Conservation (phyloP, 2,113 vertebrate species). For the Mustela lutreola region DNA sequence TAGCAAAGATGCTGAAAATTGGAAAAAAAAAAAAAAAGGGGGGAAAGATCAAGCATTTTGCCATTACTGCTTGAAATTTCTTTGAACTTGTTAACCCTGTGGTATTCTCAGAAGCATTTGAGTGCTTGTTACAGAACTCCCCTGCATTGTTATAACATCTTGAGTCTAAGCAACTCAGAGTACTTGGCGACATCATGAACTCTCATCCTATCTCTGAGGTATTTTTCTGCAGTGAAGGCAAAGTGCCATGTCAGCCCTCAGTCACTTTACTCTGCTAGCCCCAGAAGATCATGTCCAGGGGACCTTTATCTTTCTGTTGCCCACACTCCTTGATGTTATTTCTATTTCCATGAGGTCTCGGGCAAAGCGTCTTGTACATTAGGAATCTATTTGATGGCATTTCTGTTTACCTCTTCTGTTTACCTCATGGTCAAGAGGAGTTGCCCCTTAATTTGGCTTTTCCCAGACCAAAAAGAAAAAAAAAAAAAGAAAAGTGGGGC, state of each 20-base stretch:
- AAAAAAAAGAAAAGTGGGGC: not conserved
- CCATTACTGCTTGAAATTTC: slow-evolving; percentile 77
- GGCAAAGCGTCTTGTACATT: not conserved
- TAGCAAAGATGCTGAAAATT: slow-evolving; percentile 69
- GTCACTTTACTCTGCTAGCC: not conserved
- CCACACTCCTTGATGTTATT: not conserved
- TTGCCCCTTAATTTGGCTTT: slow-evolving; percentile 22
- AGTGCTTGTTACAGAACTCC: slow-evolving; percentile 60
- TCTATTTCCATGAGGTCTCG: slow-evolving; percentile 33
- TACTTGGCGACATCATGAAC: not conserved
- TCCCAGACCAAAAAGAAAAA: not conserved
- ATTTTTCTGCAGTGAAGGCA: slow-evolving; percentile 32
- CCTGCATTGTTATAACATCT: slow-evolving; percentile 56
- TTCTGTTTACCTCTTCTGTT: not conserved
- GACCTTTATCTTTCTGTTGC: not conserved
- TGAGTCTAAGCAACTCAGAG: slow-evolving; percentile 63
- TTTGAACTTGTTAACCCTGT: slow-evolving; percentile 79
- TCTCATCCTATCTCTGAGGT: not conserved
- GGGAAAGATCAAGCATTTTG: slow-evolving; percentile 71
- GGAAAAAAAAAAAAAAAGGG: not conserved
- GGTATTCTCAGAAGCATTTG: slow-evolving; percentile 68
- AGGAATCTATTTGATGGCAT: slow-evolving; percentile 16
- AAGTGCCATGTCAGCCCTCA: not conserved
- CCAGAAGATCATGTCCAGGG: not conserved
- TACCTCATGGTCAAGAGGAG: slow-evolving; percentile 9